Percentiles rank a stretch among this genome's conserved stretches.
Conservation (phyloP, 2,113 vertebrate species). For the Sceloporus tristichus region DNA sequence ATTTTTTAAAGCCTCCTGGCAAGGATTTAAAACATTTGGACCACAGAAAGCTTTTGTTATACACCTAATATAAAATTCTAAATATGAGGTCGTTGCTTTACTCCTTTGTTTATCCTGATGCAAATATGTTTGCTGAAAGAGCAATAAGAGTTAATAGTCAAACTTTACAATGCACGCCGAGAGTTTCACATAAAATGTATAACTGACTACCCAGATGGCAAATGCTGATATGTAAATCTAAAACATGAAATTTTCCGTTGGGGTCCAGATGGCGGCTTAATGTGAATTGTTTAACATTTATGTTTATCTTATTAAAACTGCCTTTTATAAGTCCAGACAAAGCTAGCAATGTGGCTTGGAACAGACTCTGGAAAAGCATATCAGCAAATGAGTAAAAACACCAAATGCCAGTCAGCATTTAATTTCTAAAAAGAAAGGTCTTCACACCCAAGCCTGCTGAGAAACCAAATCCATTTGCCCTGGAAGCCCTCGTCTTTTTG, state of each 20-base stretch:
- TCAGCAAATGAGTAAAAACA: constrained; percentile 64
- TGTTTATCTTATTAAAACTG: constrained; percentile 78
- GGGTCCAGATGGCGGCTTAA: constrained; percentile 75
- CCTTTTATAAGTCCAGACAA: constrained; percentile 73
- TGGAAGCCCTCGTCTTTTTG: not conserved
- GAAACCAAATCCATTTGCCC: not conserved
- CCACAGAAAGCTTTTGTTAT: constrained; percentile 30
- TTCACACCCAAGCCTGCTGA: not conserved
- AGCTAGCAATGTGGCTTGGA: constrained; percentile 63
- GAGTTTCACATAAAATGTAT: constrained; percentile 74
- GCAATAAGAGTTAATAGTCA: constrained; percentile 72
- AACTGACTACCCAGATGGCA: constrained; percentile 78
- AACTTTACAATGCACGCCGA: constrained; percentile 68
- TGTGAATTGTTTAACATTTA: constrained; percentile 78
- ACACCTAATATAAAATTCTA: constrained; percentile 30
- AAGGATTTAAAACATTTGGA: constrained; percentile 37
- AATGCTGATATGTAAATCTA: constrained; percentile 76
- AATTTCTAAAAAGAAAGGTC: constrained; percentile 6
- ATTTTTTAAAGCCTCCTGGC: constrained; percentile 20
- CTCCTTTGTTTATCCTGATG: constrained; percentile 70
- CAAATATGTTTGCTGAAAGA: constrained; percentile 70
- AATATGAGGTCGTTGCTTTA: constrained; percentile 48
- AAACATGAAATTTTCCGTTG: constrained; percentile 75
- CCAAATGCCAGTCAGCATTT: constrained; percentile 36
- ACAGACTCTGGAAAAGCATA: constrained; percentile 59